Conservation (phyloP, 2,113 vertebrate species). For the Eupsittula cactorum region DNA sequence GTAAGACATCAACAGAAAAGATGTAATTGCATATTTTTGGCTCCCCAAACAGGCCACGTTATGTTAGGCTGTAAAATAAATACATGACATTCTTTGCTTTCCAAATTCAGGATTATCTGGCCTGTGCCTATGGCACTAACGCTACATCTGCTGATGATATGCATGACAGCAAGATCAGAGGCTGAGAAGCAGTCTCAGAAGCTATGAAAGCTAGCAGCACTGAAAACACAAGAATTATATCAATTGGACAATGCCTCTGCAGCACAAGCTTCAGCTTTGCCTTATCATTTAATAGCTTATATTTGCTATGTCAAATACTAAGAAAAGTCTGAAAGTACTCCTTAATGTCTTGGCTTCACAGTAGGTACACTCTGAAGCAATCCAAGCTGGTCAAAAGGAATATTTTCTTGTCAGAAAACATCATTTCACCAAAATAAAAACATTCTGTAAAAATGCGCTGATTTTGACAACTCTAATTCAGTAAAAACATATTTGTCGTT, state of each 20-base stretch:
- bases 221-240: slow-evolving; percentile 32
- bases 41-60: neutral
- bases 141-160: slow-evolving; percentile 47
- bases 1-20: slow-evolving; percentile 25
- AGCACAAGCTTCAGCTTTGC: neutral
- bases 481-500: neutral
- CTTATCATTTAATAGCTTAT: neutral
- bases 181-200: slow-evolving; percentile 25
- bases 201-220: slow-evolving; percentile 4
- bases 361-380: neutral
- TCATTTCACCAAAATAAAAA: neutral
- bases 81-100: slow-evolving; percentile 31
- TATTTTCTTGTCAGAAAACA: neutral
- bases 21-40: slow-evolving; percentile 3
- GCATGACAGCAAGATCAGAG: slow-evolving; percentile 10
- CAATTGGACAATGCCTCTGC: neutral
- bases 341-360: neutral
- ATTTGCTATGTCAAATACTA: neutral
- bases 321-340: neutral
- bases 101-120: slow-evolving; percentile 53
- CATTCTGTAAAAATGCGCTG: neutral
- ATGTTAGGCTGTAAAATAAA: slow-evolving; percentile 49
- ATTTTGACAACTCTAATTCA: neutral
- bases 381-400: neutral
- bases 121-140: slow-evolving; percentile 40